These are phyloP conservation scores for Cerceris rybyensis DNA, from an alignment of 2,888 invertebrate species.

Conservation along the genomic window DNA sequence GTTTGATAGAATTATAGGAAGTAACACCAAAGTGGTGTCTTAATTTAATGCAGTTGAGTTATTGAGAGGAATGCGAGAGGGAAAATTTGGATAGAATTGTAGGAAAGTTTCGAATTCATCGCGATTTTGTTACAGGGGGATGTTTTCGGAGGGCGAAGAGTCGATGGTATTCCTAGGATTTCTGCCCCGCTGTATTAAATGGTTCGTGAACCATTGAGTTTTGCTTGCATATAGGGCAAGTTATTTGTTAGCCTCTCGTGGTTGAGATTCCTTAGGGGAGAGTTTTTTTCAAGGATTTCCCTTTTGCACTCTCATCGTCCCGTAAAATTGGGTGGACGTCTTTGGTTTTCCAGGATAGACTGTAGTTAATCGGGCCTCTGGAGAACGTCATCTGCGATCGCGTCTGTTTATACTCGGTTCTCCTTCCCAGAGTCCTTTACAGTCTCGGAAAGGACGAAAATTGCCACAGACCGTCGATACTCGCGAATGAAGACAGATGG, in stretches of 20 bases:
- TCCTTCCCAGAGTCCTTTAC: constrained; percentile 11
- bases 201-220: constrained; percentile 59
- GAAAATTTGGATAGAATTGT: no score
- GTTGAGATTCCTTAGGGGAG: neutral
- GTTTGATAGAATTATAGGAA: no score
- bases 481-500: constrained; percentile 65
- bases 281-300: neutral
- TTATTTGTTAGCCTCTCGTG: neutral
- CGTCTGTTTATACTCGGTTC: neutral
- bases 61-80: no score
- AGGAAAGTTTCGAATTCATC: no score
- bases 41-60: no score
- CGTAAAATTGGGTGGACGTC: no score
- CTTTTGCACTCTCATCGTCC: no score
- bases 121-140: no score
- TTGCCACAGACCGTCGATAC: constrained; percentile 43
- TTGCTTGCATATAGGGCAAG: constrained; percentile 12
- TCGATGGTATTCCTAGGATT: neutral
- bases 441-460: constrained; percentile 36
- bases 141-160: no score
- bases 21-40: no score
- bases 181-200: constrained; percentile 49
- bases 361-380: neutral
- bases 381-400: constrained; percentile 28
- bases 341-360: no score